Base-by-base conservation (phyloP, 64 coral and sea anemone species). In the Catalaphyllia jardinei region DNA sequence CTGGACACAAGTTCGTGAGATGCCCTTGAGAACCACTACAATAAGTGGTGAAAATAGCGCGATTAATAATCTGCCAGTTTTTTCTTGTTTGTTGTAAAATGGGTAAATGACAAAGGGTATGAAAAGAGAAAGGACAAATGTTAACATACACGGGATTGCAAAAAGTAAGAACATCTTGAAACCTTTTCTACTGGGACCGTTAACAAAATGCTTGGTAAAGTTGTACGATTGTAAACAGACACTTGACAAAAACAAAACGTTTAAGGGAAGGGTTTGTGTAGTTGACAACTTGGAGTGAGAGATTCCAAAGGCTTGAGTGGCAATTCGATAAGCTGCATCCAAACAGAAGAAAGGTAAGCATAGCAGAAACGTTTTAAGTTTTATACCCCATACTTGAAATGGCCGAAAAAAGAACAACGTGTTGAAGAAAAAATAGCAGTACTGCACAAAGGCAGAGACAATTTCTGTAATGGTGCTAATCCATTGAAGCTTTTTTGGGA, bases 401-500 rank as follows among this genome's bases (percentile, higher is more conserved):
- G 78, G 57, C 13, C 29, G 55, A 62, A 81, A 81, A 55, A 62
- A 38, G 61, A 61, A 62, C 13, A 61, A 29, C 0, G 61, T 33
- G 29, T 55, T 35, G 3, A 81, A 25, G 25, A 81, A 61, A 81
- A 81, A 81, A 14, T 14, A 62, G 20, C 13, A 33, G 78, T 81
- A 81, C 2, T 63, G n/a, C 30, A 81, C 33, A 1, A 14, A 60
- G 16, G 19, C 25, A 16, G 1, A 62, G 2, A 62, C 8, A 30
- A 35, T 19, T 33, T 81, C 27, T 33, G 78, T 62, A 62, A 81
- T 12, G 16, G 78, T 81, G 8, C 61, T 81, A 7, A 62, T 15
- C 78, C 78, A 81, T 62, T 81, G 78, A 16, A 81, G 55, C n/a
- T 81, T 30, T 15, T 22, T 62, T 10, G 78, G 78, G 14, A 81